Conservation (phyloP, 2,888 invertebrate genomes). For the Pristionchus entomophagus region DNA sequence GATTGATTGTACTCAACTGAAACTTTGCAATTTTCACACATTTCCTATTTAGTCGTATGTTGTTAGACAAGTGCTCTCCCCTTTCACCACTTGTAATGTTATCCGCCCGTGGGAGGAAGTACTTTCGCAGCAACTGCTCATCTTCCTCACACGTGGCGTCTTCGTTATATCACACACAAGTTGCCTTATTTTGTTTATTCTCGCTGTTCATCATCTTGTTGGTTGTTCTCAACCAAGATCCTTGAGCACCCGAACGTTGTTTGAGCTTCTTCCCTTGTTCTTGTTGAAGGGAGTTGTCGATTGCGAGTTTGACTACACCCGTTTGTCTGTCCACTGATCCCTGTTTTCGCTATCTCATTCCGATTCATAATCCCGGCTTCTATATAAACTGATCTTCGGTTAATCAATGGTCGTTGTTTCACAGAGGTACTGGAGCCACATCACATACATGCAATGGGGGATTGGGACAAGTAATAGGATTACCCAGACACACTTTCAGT, state of each 20-base stretch:
- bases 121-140: constrained; percentile 39
- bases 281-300: constrained; percentile 41
- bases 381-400: constrained; percentile 33
- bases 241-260: constrained; percentile 33
- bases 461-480: not conserved
- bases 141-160: constrained; percentile 6
- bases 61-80: constrained; percentile 16
- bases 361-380: constrained; percentile 45
- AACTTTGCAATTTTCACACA: constrained; percentile 26
- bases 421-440: not conserved
- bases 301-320: constrained; percentile 12
- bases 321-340: not conserved
- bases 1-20: constrained; percentile 43
- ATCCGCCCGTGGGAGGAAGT: constrained; percentile 33
- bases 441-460: not conserved
- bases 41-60: not conserved
- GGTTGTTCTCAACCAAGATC: constrained; percentile 11
- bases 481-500: constrained; percentile 26
- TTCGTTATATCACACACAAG: constrained; percentile 42
- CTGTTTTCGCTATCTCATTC: constrained; percentile 39
- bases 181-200: constrained; percentile 41
- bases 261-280: constrained; percentile 36
- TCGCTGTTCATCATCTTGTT: constrained; percentile 7
- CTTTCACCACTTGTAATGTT: constrained; percentile 36
- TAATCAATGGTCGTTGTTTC: not conserved